Conservation (phyloP, 2,888 invertebrate species). For the Meandrusa payeni region DNA sequence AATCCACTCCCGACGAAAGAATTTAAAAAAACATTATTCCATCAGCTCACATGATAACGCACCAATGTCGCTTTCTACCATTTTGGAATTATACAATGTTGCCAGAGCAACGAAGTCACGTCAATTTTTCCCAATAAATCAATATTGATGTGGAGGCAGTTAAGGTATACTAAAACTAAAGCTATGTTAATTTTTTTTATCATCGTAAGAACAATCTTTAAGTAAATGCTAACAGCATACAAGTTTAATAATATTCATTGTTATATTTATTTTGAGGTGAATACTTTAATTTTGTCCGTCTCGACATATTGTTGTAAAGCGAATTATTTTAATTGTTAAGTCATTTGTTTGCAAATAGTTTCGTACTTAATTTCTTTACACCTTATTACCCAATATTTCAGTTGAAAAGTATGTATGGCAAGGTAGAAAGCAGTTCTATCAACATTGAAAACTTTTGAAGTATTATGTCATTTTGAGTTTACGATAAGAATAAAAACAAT, state of each 20-base stretch:
- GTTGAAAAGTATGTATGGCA: slow-evolving; percentile 9
- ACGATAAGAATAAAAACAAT: too few relatives aligned
- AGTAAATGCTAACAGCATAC: too few relatives aligned
- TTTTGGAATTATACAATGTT: slow-evolving; percentile 78
- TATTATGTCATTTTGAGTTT: slow-evolving; percentile 1
- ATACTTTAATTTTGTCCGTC: too few relatives aligned
- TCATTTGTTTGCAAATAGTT: too few relatives aligned
- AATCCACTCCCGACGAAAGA: slow-evolving; percentile 68
- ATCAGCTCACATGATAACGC: slow-evolving; percentile 87
- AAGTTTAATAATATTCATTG: too few relatives aligned
- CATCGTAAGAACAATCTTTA: too few relatives aligned
- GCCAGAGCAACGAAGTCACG: slow-evolving; percentile 34
- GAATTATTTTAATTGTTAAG: too few relatives aligned
- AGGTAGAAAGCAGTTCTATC: background rate
- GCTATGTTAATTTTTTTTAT: too few relatives aligned
- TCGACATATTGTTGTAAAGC: too few relatives aligned
- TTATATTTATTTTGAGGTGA: too few relatives aligned
- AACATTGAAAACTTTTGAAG: slow-evolving; percentile 7
- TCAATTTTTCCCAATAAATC: slow-evolving; percentile 30
- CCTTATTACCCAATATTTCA: slow-evolving; percentile 7
- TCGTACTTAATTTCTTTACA: too few relatives aligned
- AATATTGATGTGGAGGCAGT: slow-evolving; percentile 26
- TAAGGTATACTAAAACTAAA: too few relatives aligned
- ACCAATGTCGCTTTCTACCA: slow-evolving; percentile 86
- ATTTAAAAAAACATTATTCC: slow-evolving; percentile 79